phyloP scores from a whole-genome alignment of 1,140 invertebrate species.

The Cyclina sinensis region DNA sequence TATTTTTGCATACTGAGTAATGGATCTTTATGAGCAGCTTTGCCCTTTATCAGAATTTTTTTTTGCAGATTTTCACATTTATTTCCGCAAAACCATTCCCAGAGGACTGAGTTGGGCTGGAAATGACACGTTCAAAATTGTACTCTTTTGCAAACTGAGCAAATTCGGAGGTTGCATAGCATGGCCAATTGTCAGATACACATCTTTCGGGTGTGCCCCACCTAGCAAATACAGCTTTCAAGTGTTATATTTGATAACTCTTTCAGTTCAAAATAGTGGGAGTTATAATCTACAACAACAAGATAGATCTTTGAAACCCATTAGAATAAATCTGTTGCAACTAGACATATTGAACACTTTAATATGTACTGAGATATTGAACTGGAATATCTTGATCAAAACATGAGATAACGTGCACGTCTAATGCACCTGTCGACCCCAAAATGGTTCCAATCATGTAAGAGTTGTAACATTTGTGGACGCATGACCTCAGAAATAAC shows the following conservation, averaged over 20 bases:
- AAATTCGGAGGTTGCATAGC: not conserved
- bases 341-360: not conserved
- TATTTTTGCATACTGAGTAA: too few relatives aligned
- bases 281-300: constrained; percentile 60
- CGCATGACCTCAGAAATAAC: not conserved
- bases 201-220: not conserved
- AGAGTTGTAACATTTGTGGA: not conserved
- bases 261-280: constrained; percentile 19
- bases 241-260: not conserved
- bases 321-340: constrained; percentile 10
- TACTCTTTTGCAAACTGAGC: not conserved
- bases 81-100: too few relatives aligned
- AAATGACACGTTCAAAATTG: not conserved
- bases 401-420: not conserved
- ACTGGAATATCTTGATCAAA: not conserved
- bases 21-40: too few relatives aligned
- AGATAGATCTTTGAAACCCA: constrained; percentile 17
- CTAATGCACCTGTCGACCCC: not conserved
- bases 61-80: not conserved
- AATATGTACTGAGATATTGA: not conserved
- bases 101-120: not conserved
- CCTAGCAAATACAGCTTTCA: not conserved
- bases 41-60: too few relatives aligned
- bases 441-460: not conserved
- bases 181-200: not conserved